phyloP scores from a whole-genome alignment of 1,140 invertebrate species.

The Mylabris phalerata region DNA sequence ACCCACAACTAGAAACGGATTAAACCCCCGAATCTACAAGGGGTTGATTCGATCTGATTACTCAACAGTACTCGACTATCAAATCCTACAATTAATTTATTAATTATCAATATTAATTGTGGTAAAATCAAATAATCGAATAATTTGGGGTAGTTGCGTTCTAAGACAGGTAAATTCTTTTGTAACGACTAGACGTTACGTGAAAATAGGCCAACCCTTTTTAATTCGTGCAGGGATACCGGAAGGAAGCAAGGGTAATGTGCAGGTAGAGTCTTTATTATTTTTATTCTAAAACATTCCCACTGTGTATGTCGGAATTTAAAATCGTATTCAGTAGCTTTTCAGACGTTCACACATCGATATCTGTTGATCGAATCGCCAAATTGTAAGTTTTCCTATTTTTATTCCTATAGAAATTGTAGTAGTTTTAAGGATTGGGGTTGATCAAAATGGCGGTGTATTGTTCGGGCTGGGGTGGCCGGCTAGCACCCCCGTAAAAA shows the following conservation, averaged over 20 bases:
- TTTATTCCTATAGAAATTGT: background rate
- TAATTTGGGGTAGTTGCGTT: background rate
- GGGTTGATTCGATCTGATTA: no score
- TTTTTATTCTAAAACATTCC: slow-evolving; percentile 2
- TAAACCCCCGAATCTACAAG: slow-evolving; percentile 19
- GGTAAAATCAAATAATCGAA: background rate
- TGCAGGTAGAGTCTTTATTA: slow-evolving; percentile 37
- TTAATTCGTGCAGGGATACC: slow-evolving; percentile 29
- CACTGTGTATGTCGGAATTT: slow-evolving; percentile 25
- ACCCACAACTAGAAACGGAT: slow-evolving; percentile 24
- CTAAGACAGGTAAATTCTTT: slow-evolving; percentile 35
- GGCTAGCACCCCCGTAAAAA: slow-evolving; percentile 20
- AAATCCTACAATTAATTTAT: no score
- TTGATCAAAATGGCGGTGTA: slow-evolving; percentile 6
- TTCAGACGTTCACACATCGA: slow-evolving; percentile 36
- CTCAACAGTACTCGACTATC: no score
- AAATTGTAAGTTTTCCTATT: background rate
- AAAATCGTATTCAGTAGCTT: slow-evolving; percentile 36
- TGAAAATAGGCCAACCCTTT: slow-evolving; percentile 39
- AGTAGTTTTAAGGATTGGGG: background rate
- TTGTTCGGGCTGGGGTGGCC: slow-evolving; percentile 12
- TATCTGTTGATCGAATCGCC: slow-evolving; percentile 20
- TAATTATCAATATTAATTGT: no score
- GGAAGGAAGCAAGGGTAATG: slow-evolving; percentile 38
- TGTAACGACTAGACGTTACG: slow-evolving; percentile 24